A percentile compares a stretch with the other conserved stretches of the same genome.
Conservation (phyloP, 2,888 invertebrate species). For the Homarus gammarus region DNA sequence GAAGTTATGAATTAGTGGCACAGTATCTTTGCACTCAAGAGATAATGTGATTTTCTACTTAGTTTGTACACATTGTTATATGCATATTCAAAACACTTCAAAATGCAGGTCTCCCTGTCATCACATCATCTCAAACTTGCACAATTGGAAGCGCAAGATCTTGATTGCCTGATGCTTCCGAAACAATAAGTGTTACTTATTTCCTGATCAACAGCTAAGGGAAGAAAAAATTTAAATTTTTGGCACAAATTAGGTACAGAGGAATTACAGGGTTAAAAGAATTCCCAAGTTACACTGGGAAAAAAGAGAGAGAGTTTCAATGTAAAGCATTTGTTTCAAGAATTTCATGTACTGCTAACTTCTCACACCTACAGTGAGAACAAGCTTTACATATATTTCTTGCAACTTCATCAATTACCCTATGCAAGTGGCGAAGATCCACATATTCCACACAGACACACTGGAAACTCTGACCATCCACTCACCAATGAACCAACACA, state of each 20-base stretch:
- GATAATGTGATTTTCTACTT: slow-evolving; percentile 70
- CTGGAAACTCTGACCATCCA: slow-evolving; percentile 52
- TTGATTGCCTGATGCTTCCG: slow-evolving; percentile 57
- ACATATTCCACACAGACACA: slow-evolving; percentile 54
- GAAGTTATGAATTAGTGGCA: slow-evolving; percentile 72
- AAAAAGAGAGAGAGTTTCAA: slow-evolving; percentile 32
- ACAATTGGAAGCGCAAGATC: slow-evolving; percentile 65
- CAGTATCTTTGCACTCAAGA: slow-evolving; percentile 72
- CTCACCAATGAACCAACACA: slow-evolving; percentile 71
- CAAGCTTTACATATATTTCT: slow-evolving; percentile 18
- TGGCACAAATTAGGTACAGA: slow-evolving; percentile 72
- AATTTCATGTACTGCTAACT: slow-evolving; percentile 41
- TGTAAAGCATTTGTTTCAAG: slow-evolving; percentile 43
- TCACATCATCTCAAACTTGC: slow-evolving; percentile 73
- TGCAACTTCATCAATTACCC: slow-evolving; percentile 62
- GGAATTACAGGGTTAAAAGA: slow-evolving; percentile 55
- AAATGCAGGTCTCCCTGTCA: slow-evolving; percentile 57
- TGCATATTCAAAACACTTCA: slow-evolving; percentile 53
- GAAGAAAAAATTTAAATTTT: slow-evolving; percentile 36
- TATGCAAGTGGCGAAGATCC: slow-evolving; percentile 61
- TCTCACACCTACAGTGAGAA: slow-evolving; percentile 34
- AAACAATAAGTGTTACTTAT: slow-evolving; percentile 35
- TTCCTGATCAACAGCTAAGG: slow-evolving; percentile 42
- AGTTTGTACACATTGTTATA: slow-evolving; percentile 60
- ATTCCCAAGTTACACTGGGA: slow-evolving; percentile 46